Percentiles rank a stretch among this genome's conserved stretches.
phyloP scores from a whole-genome alignment of 1,140 invertebrate species.

The Heliothis virescens region DNA sequence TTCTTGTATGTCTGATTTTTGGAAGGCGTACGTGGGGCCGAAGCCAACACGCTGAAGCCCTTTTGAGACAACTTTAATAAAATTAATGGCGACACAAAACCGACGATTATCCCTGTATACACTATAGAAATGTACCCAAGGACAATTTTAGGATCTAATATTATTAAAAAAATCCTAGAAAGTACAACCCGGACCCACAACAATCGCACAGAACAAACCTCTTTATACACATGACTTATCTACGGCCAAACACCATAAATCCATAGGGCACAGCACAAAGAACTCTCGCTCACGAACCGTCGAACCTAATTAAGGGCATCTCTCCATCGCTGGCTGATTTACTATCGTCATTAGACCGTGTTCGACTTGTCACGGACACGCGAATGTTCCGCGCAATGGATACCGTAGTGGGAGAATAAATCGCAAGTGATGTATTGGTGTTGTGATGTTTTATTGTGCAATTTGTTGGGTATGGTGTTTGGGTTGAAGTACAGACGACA shows the following conservation, averaged over 20 bases:
- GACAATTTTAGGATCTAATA: too few species aligned
- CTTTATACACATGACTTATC: constrained; percentile 20
- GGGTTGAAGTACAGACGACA: too few species aligned
- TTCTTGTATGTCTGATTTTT: too few species aligned
- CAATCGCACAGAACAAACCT: background rate
- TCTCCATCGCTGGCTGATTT: constrained; percentile 63
- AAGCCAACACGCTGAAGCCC: too few species aligned
- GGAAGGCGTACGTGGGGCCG: too few species aligned
- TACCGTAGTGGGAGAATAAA: constrained; percentile 46
- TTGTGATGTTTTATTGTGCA: constrained; percentile 24
- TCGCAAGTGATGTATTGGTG: constrained; percentile 14
- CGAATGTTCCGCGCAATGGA: constrained; percentile 33
- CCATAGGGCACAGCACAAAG: constrained; percentile 37
- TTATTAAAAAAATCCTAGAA: too few species aligned
- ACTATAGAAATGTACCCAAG: too few species aligned
- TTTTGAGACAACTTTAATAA: too few species aligned
- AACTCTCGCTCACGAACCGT: constrained; percentile 64
- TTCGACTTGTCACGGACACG: constrained; percentile 55
- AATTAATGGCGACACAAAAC: too few species aligned
- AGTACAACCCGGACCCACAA: background rate
- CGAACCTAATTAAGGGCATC: constrained; percentile 71
- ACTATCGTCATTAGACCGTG: constrained; percentile 61
- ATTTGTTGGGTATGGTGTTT: background rate
- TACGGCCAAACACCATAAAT: constrained; percentile 1
- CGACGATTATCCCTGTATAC: too few species aligned